Percentiles rank a stretch among this genome's conserved stretches.
Conservation (phyloP, 2,113 vertebrate species). For the Pluvialis apricaria region DNA sequence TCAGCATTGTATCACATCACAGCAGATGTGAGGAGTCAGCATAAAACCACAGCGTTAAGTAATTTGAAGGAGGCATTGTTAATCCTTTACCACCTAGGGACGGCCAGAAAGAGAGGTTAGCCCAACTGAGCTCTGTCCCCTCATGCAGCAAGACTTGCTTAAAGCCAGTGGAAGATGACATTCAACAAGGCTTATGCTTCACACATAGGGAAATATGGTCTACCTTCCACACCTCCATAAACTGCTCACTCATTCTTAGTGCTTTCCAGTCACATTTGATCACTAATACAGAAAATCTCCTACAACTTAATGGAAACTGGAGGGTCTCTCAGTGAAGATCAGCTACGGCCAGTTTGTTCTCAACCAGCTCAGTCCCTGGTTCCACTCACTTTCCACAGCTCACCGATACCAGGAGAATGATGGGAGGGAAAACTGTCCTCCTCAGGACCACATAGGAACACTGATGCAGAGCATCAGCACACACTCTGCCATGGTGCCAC, state of each 20-base stretch:
- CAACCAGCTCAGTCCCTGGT: not conserved
- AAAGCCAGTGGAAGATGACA: not conserved
- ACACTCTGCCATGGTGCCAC: not conserved
- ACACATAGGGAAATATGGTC: not conserved
- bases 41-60: not conserved
- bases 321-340: not conserved
- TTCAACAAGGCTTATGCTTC: not conserved
- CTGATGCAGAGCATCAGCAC: not conserved
- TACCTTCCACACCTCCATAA: not conserved
- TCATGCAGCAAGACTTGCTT: not conserved
- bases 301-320: not conserved
- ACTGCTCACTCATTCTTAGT: not conserved
- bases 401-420: not conserved
- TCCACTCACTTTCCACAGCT: not conserved
- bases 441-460: not conserved
- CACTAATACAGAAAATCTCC: not conserved
- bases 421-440: not conserved
- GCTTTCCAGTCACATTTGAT: not conserved
- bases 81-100: not conserved
- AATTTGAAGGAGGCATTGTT: not conserved
- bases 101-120: not conserved
- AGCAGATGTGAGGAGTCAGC: not conserved
- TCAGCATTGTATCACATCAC: not conserved
- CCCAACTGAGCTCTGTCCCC: not conserved
- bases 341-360: not conserved